These are phyloP conservation scores for Lycophotia porphyrea DNA, from an alignment of 2,888 invertebrate genomes.

Conservation along the genomic window DNA sequence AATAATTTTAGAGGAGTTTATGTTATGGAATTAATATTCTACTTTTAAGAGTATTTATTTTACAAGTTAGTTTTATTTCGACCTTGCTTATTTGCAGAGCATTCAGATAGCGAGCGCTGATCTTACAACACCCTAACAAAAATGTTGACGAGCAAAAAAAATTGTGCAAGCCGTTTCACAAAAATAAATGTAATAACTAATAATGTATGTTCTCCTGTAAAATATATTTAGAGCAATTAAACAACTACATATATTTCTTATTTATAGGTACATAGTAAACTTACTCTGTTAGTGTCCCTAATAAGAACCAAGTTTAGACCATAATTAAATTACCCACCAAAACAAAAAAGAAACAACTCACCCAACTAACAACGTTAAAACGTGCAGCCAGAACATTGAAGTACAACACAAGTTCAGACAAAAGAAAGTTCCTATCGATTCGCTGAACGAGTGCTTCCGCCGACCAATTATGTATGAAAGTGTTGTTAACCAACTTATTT, in stretches of 20 bases:
- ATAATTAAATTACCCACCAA: slow-evolving; percentile 18
- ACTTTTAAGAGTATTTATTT: background rate
- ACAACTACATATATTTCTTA: background rate
- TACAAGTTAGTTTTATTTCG: background rate
- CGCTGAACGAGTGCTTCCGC: slow-evolving; percentile 59
- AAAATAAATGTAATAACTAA: background rate
- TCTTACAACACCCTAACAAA: background rate
- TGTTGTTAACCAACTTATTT: slow-evolving; percentile 65
- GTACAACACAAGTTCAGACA: slow-evolving; percentile 55
- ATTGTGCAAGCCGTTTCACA: background rate
- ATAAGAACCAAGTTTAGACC: background rate
- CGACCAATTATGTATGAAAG: slow-evolving; percentile 67
- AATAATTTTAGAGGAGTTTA: slow-evolving; percentile 6
- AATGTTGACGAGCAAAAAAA: background rate
- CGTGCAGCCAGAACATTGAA: slow-evolving; percentile 42
- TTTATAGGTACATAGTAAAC: background rate
- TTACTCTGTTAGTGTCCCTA: background rate
- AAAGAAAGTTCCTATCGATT: slow-evolving; percentile 63
- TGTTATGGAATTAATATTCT: background rate
- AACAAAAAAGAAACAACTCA: slow-evolving; percentile 24
- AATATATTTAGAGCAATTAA: background rate
- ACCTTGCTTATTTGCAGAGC: background rate
- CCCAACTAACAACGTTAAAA: slow-evolving; percentile 36
- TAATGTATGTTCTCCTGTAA: background rate
- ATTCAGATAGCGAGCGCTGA: background rate